Base-by-base conservation (phyloP, 2,888 invertebrate species). In the Archips xylosteana region DNA sequence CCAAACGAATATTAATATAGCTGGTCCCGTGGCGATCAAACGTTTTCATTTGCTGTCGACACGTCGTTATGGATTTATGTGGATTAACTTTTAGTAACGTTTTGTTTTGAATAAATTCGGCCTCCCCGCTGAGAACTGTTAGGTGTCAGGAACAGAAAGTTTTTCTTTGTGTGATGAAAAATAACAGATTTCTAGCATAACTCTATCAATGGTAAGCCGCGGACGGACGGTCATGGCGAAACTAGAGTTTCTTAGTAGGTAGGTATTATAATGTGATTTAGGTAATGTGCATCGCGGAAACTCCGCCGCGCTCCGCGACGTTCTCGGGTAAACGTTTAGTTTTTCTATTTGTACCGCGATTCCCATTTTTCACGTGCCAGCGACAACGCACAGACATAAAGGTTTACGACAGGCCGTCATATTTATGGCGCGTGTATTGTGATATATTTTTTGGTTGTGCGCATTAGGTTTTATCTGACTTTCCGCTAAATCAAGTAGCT, bases 401-500 rank as follows among this genome's bases (percentile, higher is more conserved):
- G 94, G 94, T 94, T 94, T 94, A 94, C 91, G 94, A 93, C 93
- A 89, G 90, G 87, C 88, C 92, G 92, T 93, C 93, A 94, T 94
- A 93, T 94, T 94, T 94, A 94, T 94, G 93, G 91, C 89, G 82
- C 80, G 83, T 89, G 90, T 92, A 93, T 94, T 94, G 93, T 94
- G 92, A 92, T 92, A 92, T 92, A 92, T 94, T 94, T 94, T 94
- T 94, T 94, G 93, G 23, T 94, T 93, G 92, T 93, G 92, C 92
- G 90, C 93, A 93, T 94, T 94, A 94, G 92, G 92, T 94, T 94
- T 94, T 94, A 94, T 94, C 94, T 94, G 89, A 89, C 90, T 94
- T 94, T 94, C 94, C 94, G 94, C 93, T 94, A 94, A 94, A 94
- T 94, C 94, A 94, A 94, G 94, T 94, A 94, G 90, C 93, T 91